Evolutionary conservation across 2,113 vertebrate genomes (phyloP).

Genomic region (Noturus placidus): DNA sequence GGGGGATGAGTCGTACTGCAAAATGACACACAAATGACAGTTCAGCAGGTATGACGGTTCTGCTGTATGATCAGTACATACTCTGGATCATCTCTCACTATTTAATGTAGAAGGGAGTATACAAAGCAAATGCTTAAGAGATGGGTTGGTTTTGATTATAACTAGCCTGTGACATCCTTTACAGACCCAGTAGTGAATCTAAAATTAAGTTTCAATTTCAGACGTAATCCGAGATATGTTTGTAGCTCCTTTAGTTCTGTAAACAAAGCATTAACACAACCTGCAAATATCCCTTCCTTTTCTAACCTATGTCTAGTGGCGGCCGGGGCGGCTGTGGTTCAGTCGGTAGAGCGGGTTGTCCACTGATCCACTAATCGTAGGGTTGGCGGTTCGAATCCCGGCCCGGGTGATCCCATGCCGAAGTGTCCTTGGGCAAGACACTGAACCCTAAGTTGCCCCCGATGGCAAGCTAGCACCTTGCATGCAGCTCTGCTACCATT

Average conservation of each 20-base stretch:
- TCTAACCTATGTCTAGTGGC: not conserved
- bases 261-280: not conserved
- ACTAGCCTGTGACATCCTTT: not conserved
- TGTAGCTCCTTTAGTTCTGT: not conserved
- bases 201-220: not conserved
- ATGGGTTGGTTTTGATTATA: not conserved
- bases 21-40: not conserved
- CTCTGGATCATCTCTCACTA: not conserved
- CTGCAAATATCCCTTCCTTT: not conserved
- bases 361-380: no score
- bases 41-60: not conserved
- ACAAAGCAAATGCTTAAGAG: not conserved
- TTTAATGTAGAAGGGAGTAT: not conserved
- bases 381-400: no score
- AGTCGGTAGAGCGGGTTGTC: no score
- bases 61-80: constrained; percentile 1
- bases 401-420: no score
- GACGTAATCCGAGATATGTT: not conserved
- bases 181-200: not conserved
- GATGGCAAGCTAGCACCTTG: no score
- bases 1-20: not conserved
- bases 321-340: no score
- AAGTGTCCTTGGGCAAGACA: no score
- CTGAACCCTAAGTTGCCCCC: no score
- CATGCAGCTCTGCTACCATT: no score